Evolutionary conservation across 2,888 invertebrate species (phyloP).

Genomic region (Sphaeridia pumilis): DNA sequence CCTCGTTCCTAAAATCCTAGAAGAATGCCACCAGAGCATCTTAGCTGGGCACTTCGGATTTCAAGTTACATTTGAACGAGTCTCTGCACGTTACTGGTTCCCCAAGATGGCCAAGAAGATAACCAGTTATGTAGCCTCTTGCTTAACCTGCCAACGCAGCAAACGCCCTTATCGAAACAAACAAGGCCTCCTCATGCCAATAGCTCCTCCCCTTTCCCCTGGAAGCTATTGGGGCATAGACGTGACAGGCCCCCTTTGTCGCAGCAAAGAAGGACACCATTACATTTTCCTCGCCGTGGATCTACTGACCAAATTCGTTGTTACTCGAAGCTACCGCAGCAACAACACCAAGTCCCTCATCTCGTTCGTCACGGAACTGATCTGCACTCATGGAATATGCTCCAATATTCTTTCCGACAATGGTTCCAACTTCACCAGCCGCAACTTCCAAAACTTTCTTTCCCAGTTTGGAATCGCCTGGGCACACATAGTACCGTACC

Average conservation of each 20-base stretch:
- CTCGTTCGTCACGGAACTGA: not conserved
- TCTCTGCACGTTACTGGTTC: not conserved
- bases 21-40: conserved; percentile 2
- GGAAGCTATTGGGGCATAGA: not conserved
- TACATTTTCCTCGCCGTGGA: conserved; percentile 1
- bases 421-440: not conserved
- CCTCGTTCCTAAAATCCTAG: not conserved
- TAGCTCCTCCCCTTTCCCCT: not conserved
- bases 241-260: conserved; percentile 1
- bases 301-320: conserved; percentile 7
- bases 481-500: not conserved
- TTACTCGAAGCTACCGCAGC: not conserved
- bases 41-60: conserved; percentile 2
- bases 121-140: not conserved
- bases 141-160: not conserved
- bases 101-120: not conserved
- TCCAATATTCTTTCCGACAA: not conserved
- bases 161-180: not conserved
- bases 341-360: not conserved
- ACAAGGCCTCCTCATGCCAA: not conserved
- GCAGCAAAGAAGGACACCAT: not conserved
- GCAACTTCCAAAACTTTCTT: not conserved
- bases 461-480: not conserved
- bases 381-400: not conserved
- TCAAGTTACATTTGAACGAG: not conserved